Base-by-base conservation (phyloP, 2,113 vertebrate genomes). In the Vulpes vulpes region DNA sequence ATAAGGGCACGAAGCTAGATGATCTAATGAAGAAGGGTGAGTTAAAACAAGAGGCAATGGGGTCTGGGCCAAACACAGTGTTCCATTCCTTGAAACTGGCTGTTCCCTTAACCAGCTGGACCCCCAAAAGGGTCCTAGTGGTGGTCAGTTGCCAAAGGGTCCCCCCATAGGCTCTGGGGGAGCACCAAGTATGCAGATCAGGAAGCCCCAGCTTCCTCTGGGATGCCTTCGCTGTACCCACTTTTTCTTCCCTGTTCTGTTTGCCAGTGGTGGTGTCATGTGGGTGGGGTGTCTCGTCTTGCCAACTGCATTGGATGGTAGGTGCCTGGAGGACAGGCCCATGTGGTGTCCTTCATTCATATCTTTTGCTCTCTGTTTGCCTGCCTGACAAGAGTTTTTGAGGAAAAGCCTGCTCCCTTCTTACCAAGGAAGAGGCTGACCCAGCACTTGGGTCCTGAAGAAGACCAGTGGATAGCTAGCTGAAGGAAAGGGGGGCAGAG, bases 391-490 rank as follows among this genome's bases (percentile, higher is more conserved):
- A 64, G 76, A 71, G 59, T 67, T 88, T 74, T 62, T 94, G n/a
- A 78, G 86, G 55, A 67, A 27, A 93, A 67, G 22, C 35, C 78
- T 73, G 14, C 49, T 67, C 32, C 23, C 55, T 93, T 86, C 89
- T 89, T 65, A 81, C 27, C 30, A 62, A 91, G 22, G 65, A 81
- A 38, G 51, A 25, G 51, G 11, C 38, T 80, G 38, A n/a, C 43
- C 32, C 32, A 11, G 79, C 51, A 22, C 87, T 88, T 1, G 0
- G 55, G 60, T 74, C 35, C 57, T 51, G 35, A 80, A 89, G 49
- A 74, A 95, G 30, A 51, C 38, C 73, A 67, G 60, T 74, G 65
- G 71, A 82, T 67, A 96, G 83, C 62, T 74, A 62, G 73, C 92
- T 92, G 57, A 69, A 94, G 85, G 25, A 64, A 80, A 35, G 73